These are phyloP conservation scores for Strigamia transsilvanica DNA, from an alignment of 2,888 invertebrate genomes.

Conservation along the genomic window DNA sequence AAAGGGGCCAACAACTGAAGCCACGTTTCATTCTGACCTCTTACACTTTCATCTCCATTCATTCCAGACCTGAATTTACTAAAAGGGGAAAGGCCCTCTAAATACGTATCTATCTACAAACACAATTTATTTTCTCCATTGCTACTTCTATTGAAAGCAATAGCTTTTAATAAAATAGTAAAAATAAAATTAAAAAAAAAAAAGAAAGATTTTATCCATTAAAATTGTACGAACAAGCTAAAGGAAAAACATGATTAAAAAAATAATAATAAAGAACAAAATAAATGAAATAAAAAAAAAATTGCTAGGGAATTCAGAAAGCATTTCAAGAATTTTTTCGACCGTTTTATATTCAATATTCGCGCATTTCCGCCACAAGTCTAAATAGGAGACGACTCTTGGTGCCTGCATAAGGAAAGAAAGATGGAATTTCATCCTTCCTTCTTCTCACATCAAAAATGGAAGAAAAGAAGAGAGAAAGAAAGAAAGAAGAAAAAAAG, in stretches of 20 bases:
- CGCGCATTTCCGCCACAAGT: constrained; percentile 12
- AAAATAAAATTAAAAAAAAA: too few species aligned
- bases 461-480: not conserved
- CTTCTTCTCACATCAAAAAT: constrained; percentile 35
- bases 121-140: not conserved
- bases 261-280: not conserved
- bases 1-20: constrained; percentile 36
- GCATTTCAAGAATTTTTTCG: not conserved
- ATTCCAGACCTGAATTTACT: constrained; percentile 14
- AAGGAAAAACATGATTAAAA: not conserved
- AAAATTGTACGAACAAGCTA: not conserved
- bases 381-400: constrained; percentile 27
- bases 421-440: constrained; percentile 33
- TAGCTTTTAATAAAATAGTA: not conserved
- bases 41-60: constrained; percentile 36
- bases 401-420: constrained; percentile 10
- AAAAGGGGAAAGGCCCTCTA: constrained; percentile 24
- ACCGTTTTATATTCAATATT: constrained; percentile 30
- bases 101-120: constrained; percentile 13
- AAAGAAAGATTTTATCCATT: not conserved
- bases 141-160: not conserved
- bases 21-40: constrained; percentile 31
- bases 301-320: not conserved
- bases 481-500: not conserved
- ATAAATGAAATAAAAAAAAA: not conserved